Evolutionary conservation across 1,140 invertebrate species (phyloP), one percentile per base, ranked within the genome.

Genomic region (Meloidogyne exigua): DNA sequence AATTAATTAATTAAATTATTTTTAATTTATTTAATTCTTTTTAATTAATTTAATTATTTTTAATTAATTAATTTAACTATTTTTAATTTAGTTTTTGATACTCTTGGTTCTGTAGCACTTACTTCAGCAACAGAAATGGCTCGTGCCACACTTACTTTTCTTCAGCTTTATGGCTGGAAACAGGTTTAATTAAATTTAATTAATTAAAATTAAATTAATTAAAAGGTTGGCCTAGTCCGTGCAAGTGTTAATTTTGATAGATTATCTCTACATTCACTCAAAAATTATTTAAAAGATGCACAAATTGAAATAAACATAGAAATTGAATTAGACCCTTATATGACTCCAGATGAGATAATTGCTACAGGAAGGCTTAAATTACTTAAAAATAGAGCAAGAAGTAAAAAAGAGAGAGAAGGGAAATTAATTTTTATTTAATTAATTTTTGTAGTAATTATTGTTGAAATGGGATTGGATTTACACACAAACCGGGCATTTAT

Each of bases 81-180:
- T 32, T 32, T 18, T 25, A 83, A 80, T 73, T 77, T 79, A 87
- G 73, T 87, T 36, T 85, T 86, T 68, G 80, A 84, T 23, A 85
- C 84, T 21, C 72, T 85, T 12, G 85, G 84, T 13, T 86, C 84
- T 21, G 84, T 85, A 7, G 85, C 84, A 11, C 68, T 85, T 0
- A 87, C 84, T 1, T 85, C 84, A 15, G 84, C 84, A 12, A 83
- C 79, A n/a, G 84, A 85, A 80, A 85, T 85, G 84, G 84, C 84
- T 18, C 81, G 84, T 26, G 84, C 84, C 9, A 87, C 84, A 10
- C 68, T 87, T 10, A 78, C 85, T 12, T 87, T 75, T 66, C 36
- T 85, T 13, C 75, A 83, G 39, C 72, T 87, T 36, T 83, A 85
- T 74, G 84, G 86, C 13, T 85, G 85, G 84, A 81, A 87, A 72